Percentiles rank a stretch among this genome's conserved stretches.
These are phyloP conservation scores for Anolis carolinensis DNA, from an alignment of 2,113 vertebrate genomes.

Conservation along the genomic window DNA sequence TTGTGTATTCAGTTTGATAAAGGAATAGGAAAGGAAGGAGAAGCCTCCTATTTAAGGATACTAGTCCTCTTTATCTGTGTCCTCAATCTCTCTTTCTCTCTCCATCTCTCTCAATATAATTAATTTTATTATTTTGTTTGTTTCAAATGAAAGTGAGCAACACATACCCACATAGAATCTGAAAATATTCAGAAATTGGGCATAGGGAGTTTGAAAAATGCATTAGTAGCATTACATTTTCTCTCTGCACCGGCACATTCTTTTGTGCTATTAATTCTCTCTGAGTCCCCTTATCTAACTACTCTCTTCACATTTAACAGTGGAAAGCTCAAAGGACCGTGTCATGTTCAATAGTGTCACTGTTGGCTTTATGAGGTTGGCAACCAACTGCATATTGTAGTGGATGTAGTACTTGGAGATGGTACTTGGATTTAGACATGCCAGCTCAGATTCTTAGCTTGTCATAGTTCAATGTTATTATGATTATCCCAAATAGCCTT, in stretches of 20 bases:
- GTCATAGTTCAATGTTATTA: neutral
- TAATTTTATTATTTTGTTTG: neutral
- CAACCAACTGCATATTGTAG: slow-evolving; percentile 16
- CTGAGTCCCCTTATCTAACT: slow-evolving; percentile 2
- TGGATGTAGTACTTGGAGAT: neutral
- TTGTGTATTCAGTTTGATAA: too few relatives aligned
- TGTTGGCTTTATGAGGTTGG: slow-evolving; percentile 4
- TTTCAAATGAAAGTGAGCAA: too few relatives aligned
- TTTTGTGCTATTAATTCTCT: neutral
- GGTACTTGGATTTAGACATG: neutral
- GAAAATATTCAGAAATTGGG: neutral
- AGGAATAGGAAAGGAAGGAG: too few relatives aligned
- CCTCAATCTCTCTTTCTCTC: neutral
- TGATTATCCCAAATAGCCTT: neutral
- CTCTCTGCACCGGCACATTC: neutral
- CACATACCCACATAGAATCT: neutral
- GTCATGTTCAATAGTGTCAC: slow-evolving; percentile 6
- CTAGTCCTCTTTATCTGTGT: too few relatives aligned
- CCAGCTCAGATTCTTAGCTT: neutral
- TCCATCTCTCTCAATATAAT: neutral
- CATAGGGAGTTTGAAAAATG: neutral
- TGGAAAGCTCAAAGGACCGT: slow-evolving; percentile 17
- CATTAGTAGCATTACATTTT: neutral
- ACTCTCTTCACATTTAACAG: neutral
- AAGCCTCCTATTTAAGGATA: too few relatives aligned